phyloP scores from a whole-genome alignment of 2,113 vertebrate species.

The Cettia cetti region DNA sequence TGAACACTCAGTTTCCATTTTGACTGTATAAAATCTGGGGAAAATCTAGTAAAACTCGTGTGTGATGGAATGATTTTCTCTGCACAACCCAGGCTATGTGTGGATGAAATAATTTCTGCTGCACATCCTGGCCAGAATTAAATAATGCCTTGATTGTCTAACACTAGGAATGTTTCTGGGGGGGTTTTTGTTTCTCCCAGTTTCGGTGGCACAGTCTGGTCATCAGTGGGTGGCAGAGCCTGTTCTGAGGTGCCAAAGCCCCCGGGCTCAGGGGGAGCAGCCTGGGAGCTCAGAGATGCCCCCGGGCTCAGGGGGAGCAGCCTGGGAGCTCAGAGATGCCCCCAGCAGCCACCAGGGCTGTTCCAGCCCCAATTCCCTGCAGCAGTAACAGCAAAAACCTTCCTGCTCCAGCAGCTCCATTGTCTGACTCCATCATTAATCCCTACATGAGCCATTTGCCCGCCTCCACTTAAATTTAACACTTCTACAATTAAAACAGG shows the following conservation, averaged over 20 bases:
- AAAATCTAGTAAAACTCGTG: not conserved
- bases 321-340: not conserved
- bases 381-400: not conserved
- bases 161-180: not conserved
- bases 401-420: not conserved
- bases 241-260: not conserved
- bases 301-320: not conserved
- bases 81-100: fast-evolving
- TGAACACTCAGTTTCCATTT: not conserved
- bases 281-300: not conserved
- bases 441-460: not conserved
- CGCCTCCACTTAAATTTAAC: not conserved
- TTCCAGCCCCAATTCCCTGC: not conserved
- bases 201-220: fast-evolving
- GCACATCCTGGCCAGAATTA: not conserved
- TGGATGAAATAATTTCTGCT: not conserved
- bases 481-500: conserved; percentile 2
- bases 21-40: not conserved
- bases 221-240: fast-evolving
- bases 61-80: not conserved
- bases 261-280: not conserved
- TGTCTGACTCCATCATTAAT: not conserved
- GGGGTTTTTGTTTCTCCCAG: not conserved
- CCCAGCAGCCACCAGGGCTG: not conserved
- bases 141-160: not conserved